Evolutionary conservation across 2,797 vertebrate species (phyloP).

Genomic region (Anguilla marmorata): DNA sequence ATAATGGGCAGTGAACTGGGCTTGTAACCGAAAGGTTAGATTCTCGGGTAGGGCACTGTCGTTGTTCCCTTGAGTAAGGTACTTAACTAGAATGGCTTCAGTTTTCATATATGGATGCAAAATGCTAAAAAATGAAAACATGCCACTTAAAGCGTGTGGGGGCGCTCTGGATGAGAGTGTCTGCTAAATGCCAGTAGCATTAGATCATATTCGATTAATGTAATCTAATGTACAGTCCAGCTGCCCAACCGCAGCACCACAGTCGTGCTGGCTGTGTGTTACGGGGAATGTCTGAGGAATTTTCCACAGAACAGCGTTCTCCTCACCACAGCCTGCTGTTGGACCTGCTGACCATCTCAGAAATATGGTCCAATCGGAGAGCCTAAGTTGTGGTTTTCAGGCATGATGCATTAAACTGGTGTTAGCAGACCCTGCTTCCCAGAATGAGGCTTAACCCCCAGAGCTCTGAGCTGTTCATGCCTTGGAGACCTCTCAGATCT

Average conservation of each 20-base stretch:
- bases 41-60: too few relatives aligned
- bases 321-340: not conserved
- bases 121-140: not conserved
- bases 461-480: not conserved
- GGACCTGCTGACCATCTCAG: not conserved
- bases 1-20: too few relatives aligned
- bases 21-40: too few relatives aligned
- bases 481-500: too few relatives aligned
- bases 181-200: not conserved
- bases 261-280: not conserved
- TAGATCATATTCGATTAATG: not conserved
- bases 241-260: not conserved
- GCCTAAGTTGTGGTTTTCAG: not conserved
- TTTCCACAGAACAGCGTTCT: not conserved
- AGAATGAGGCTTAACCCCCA: not conserved
- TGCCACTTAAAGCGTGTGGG: not conserved
- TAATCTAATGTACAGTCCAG: not conserved
- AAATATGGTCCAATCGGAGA: not conserved
- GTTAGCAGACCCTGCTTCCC: not conserved
- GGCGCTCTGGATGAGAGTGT: not conserved
- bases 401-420: not conserved
- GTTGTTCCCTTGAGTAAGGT: too few relatives aligned
- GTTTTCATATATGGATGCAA: not conserved
- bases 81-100: not conserved
- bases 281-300: not conserved